Base-by-base conservation (phyloP, 2,797 vertebrate genomes). In the Enteromius unitaeniatus region DNA sequence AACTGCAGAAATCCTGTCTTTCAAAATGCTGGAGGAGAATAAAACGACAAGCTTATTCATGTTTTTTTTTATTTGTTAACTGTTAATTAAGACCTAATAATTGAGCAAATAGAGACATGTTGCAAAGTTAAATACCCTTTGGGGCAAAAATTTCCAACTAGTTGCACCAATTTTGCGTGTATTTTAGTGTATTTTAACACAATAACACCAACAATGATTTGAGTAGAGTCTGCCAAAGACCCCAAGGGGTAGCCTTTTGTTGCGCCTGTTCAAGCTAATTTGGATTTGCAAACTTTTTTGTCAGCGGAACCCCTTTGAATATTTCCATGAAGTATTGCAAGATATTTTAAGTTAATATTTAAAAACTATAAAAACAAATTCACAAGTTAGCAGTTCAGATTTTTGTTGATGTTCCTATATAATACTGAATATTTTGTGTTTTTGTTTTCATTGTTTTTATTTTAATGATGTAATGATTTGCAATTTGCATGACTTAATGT, bases 81-180 rank as follows among this genome's bases (percentile, higher is more conserved):
- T 40, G n/a, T 26, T 70, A 84, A 87, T 87, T 86, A 69, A 42
- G 45, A 69, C 65, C 82, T 74, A 42, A 64, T 67, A 80, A 58
- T 4, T 72, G 17, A 72, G 45, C 42, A 85, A 83, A 73, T 28
- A 62, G 65, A 83, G 13, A 69, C 17, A 15, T 64, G 65, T 19
- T 64, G 28, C 28, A 19, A 72, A 40, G 51, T 79, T 9, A 62
- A 62, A 79, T 45, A 62, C 14, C 31, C 47, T 78, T 55, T 49
- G 11, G 47, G 58, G n/a, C n/a, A 76, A 79, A n/a, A 40, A 49
- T 47, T 40, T n/a, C 40, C 34, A 42, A 62, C 15, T 15, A 26
- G 34, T 19, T 55, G 14, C 21, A 77, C 9, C 21, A 60, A 13
- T 76, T 76, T n/a, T 58, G 7, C 19, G 15, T n/a, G n/a, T n/a